These are phyloP conservation scores for Ctenosaura bakeri DNA, from an alignment of 2,797 vertebrate genomes.

Conservation along the genomic window DNA sequence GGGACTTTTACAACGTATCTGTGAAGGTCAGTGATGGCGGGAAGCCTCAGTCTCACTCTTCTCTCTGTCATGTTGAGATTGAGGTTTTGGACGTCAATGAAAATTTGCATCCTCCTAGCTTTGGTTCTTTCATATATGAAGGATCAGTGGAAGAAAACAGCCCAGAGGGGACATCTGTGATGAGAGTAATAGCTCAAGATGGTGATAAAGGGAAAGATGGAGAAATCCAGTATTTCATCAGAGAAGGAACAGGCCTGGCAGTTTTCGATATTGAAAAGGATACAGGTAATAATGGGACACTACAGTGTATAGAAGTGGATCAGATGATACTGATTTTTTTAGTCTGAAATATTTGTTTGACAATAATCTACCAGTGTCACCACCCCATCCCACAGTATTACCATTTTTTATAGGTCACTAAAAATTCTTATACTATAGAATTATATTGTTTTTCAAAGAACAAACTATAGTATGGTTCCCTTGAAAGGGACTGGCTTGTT, in stretches of 20 bases:
- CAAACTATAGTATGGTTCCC: neutral
- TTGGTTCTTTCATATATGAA: slow-evolving; percentile 90
- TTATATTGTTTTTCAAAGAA: neutral
- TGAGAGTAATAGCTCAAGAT: slow-evolving; percentile 87
- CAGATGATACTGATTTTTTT: neutral
- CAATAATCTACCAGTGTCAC: neutral
- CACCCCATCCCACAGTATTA: neutral
- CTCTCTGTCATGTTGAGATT: slow-evolving; percentile 91
- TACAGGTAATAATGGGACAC: slow-evolving; percentile 85
- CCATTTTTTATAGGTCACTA: neutral
- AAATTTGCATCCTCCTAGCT: slow-evolving; percentile 90
- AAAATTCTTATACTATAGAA: neutral
- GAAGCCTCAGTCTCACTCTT: slow-evolving; percentile 88
- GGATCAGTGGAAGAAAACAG: slow-evolving; percentile 89
- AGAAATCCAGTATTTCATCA: slow-evolving; percentile 89
- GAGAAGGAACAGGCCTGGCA: slow-evolving; percentile 90
- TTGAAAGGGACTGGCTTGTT: neutral
- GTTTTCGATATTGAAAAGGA: slow-evolving; percentile 91
- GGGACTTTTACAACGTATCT: slow-evolving; percentile 89
- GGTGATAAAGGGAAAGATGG: slow-evolving; percentile 90
- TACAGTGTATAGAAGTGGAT: neutral
- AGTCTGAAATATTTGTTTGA: slow-evolving; percentile 20
- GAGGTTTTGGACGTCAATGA: slow-evolving; percentile 94
- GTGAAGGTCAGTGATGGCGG: slow-evolving; percentile 91
- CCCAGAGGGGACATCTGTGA: slow-evolving; percentile 85